A percentile compares a stretch with the other conserved stretches of the same genome.
These are phyloP conservation scores for Limnephilus rhombicus DNA, from an alignment of 2,888 invertebrate species.

Conservation along the genomic window DNA sequence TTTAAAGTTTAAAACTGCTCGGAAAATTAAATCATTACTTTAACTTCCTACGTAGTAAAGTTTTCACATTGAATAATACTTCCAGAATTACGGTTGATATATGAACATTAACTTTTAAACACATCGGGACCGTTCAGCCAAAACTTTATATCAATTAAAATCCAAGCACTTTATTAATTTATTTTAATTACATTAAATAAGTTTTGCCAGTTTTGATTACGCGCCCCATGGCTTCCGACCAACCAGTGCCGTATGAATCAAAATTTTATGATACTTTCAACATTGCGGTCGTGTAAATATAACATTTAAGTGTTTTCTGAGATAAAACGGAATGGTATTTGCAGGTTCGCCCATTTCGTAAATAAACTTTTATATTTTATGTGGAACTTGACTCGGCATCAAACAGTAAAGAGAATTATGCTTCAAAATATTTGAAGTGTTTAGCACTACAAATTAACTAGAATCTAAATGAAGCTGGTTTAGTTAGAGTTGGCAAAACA, in stretches of 20 bases:
- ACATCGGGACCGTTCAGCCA: neutral
- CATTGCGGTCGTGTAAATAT: conserved; percentile 26
- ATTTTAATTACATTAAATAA: conserved; percentile 38
- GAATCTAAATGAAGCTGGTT: too few species aligned
- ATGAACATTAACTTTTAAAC: neutral
- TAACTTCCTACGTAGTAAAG: neutral
- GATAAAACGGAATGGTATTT: conserved; percentile 6
- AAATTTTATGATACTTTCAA: conserved; percentile 30
- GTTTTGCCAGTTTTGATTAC: conserved; percentile 39
- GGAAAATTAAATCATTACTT: neutral
- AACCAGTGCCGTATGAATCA: neutral
- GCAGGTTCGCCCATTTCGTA: neutral
- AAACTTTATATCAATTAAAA: conserved; percentile 29
- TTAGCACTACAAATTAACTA: neutral
- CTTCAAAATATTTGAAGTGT: neutral
- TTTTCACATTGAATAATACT: neutral
- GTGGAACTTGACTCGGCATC: neutral
- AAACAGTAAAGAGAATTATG: neutral
- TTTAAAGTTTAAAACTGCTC: neutral
- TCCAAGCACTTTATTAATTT: conserved; percentile 35
- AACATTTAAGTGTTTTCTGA: conserved; percentile 32
- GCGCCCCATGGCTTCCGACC: conserved; percentile 8
- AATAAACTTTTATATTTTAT: conserved; percentile 3
- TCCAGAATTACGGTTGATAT: neutral
- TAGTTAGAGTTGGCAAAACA: too few species aligned